phyloP scores from a whole-genome alignment of 2,113 vertebrate species.

The Brienomyrus longianalis region DNA sequence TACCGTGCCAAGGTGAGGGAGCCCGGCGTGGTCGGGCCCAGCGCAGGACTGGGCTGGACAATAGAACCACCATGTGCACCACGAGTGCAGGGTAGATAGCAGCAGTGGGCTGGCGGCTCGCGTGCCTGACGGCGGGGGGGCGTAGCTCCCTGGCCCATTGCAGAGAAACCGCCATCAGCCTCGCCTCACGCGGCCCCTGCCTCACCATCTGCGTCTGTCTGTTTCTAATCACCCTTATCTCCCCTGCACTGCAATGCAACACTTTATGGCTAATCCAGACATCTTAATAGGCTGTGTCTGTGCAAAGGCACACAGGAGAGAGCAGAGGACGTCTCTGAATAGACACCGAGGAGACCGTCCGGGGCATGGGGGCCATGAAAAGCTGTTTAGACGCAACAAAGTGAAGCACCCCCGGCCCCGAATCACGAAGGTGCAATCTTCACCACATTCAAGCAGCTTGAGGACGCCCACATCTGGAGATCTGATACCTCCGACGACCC shows the following conservation, averaged over 20 bases:
- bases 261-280: constrained; percentile 10
- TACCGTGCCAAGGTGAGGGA: constrained; percentile 37
- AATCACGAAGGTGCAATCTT: not conserved
- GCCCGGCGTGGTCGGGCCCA: constrained; percentile 7
- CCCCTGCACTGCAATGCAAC: not conserved
- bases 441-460: not conserved
- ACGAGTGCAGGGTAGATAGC: constrained; percentile 15
- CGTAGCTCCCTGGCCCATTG: constrained; percentile 11
- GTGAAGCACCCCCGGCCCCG: not conserved
- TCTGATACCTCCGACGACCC: not conserved
- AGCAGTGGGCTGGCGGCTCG: constrained; percentile 24
- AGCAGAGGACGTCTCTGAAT: not conserved
- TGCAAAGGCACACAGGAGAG: not conserved
- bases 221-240: constrained; percentile 14
- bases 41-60: constrained; percentile 28
- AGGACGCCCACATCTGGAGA: not conserved
- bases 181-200: not conserved
- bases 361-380: not conserved
- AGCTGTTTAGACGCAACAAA: not conserved
- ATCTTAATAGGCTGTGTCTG: constrained; percentile 11
- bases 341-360: not conserved
- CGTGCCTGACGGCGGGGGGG: not conserved
- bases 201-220: not conserved
- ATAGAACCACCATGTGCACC: constrained; percentile 22
- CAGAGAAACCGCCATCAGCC: not conserved